phyloP scores from a whole-genome alignment of 2,113 vertebrate genomes.

The Pterocles gutturalis region DNA sequence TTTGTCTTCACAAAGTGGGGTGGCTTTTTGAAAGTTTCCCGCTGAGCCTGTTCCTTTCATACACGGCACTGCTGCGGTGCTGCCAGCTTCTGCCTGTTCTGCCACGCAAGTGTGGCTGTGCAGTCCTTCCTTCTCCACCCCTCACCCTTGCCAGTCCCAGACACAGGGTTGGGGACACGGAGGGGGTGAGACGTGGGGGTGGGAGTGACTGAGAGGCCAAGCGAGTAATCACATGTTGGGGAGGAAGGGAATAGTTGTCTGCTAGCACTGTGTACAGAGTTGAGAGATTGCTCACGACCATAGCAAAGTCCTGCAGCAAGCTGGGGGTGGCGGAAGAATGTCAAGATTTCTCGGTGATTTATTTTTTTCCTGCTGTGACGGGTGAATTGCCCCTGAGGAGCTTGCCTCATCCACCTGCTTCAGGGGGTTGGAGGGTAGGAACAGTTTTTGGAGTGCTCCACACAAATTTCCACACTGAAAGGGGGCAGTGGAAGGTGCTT shows the following conservation, averaged over 20 bases:
- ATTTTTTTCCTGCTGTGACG: fast-evolving
- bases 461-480: fast-evolving
- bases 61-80: not conserved
- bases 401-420: not conserved
- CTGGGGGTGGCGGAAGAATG: not conserved
- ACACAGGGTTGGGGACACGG: fast-evolving
- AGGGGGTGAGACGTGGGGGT: not conserved
- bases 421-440: not conserved
- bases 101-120: not conserved
- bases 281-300: constrained; percentile 5
- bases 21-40: not conserved
- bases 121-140: not conserved
- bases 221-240: not conserved
- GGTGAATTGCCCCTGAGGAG: not conserved
- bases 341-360: not conserved
- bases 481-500: not conserved
- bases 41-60: not conserved
- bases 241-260: not conserved
- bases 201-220: not conserved
- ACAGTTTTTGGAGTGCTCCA: not conserved
- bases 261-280: constrained; percentile 13
- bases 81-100: not conserved
- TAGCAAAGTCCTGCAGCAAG: not conserved
- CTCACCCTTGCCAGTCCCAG: not conserved
- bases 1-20: not conserved